Evolutionary conservation across 1,140 invertebrate genomes (phyloP).

Genomic region (Aphidius gifuensis): DNA sequence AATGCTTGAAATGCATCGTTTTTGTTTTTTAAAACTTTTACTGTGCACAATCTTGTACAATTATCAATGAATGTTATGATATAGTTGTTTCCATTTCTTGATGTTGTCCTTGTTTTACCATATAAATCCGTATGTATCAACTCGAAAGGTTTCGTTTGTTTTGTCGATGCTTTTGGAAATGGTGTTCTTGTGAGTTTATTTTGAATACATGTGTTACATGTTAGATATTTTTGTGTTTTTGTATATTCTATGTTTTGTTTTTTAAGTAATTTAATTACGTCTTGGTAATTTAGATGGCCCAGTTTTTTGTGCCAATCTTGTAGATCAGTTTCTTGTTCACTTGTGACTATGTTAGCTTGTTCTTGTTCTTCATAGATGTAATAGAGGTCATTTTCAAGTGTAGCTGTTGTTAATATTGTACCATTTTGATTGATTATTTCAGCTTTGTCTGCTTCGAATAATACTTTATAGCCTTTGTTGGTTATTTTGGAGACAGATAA

Average conservation of each 20-base stretch:
- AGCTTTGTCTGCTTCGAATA: conserved; percentile 13
- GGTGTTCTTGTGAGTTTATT: conserved; percentile 18
- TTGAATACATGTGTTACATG: conserved; percentile 19
- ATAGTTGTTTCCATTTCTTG: conserved; percentile 21
- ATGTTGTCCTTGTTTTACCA: conserved; percentile 14
- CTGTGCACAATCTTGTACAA: conserved; percentile 30
- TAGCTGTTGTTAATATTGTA: not conserved
- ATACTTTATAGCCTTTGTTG: conserved; percentile 1
- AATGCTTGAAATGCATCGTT: conserved; percentile 22
- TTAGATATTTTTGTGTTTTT: conserved; percentile 14
- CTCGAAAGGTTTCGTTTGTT: conserved; percentile 16
- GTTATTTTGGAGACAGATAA: conserved; percentile 20
- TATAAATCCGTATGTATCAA: conserved; percentile 18
- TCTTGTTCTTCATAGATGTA: conserved; percentile 3
- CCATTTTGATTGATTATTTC: conserved; percentile 6
- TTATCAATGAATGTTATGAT: conserved; percentile 40
- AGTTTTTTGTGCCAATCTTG: conserved; percentile 19
- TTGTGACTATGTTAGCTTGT: conserved; percentile 1
- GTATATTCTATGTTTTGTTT: not conserved
- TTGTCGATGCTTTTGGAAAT: conserved; percentile 11
- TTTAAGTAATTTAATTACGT: not conserved
- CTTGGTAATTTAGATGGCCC: conserved; percentile 17
- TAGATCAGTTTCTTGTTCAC: not conserved
- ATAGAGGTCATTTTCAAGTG: conserved; percentile 10
- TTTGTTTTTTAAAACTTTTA: conserved; percentile 38